Evolutionary conservation across 1,140 invertebrate species (phyloP), one percentile per base, ranked within the genome.

Genomic region (Oppia nitens): DNA sequence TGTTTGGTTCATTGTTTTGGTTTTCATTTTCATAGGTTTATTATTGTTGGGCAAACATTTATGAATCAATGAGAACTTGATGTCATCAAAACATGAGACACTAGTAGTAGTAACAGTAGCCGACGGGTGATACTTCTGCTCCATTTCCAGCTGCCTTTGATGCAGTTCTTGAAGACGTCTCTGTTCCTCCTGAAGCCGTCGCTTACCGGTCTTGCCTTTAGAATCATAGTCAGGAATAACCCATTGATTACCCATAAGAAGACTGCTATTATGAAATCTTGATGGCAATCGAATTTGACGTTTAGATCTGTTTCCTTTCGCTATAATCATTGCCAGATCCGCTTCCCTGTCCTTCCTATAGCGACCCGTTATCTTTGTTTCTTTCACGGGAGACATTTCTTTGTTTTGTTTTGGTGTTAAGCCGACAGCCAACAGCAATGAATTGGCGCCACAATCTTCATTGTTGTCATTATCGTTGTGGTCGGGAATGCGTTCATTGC

Each of bases 281-380:
- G 49, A 47, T 23, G 57, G 57, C 20, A 58, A 52, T 52, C 57
- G n/a, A 24, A 58, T 58, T 11, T 58, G 48, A 54, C 57, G 47
- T 26, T 58, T 58, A 23, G 55, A 57, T n/a, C n/a, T n/a, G n/a
- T n/a, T n/a, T 21, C 52, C 48, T 12, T 23, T 11, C 28, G 25
- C 17, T 14, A 24, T 58, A 3, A 58, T 51, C 32, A 9, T 9
- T 11, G 49, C 49, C 12, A 51, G 12, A 24, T 51, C 49, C n/a
- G 49, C 20, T 9, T 9, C 49, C 23, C 23, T 51, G 12, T 17
- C 12, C 49, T 51, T 24, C 12, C 9, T 17, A n/a, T n/a, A n/a
- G n/a, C n/a, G n/a, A n/a, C n/a, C n/a, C n/a, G n/a, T n/a, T n/a
- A n/a, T n/a, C n/a, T n/a, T n/a, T n/a, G n/a, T n/a, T 11, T 11